A percentile compares a stretch with the other conserved stretches of the same genome.
Evolutionary conservation across 2,113 vertebrate species (phyloP).

Genomic region (Nannobrachium achirus): DNA sequence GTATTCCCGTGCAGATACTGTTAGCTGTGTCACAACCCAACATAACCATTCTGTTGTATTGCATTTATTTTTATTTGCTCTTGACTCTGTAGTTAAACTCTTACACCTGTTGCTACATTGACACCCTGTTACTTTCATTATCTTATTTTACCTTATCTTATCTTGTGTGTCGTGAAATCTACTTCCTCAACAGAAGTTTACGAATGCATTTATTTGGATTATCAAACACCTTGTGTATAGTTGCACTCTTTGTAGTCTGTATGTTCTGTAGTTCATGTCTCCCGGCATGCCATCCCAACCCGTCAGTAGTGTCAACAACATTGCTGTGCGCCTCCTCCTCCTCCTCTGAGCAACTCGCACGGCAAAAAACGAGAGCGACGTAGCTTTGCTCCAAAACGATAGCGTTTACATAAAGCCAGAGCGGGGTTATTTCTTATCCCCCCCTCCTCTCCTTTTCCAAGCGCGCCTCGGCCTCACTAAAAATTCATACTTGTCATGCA

Average conservation of each 20-base stretch:
- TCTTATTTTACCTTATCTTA: too few relatives aligned
- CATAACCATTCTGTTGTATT: too few relatives aligned
- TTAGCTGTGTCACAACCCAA: too few relatives aligned
- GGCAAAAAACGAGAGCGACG: constrained; percentile 44
- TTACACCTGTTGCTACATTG: too few relatives aligned
- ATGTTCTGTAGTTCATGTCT: constrained; percentile 11
- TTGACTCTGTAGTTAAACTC: too few relatives aligned
- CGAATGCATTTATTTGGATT: too few relatives aligned
- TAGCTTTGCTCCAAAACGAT: constrained; percentile 46
- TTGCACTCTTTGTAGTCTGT: background rate
- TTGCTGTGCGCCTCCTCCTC: constrained; percentile 29
- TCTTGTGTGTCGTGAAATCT: too few relatives aligned
- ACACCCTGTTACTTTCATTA: too few relatives aligned
- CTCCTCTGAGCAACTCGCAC: constrained; percentile 49
- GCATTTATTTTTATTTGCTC: too few relatives aligned
- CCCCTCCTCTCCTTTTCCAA: constrained; percentile 47
- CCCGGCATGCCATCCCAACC: constrained; percentile 2
- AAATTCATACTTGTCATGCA: constrained; percentile 85
- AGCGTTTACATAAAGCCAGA: constrained; percentile 63
- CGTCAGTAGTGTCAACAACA: constrained; percentile 56
- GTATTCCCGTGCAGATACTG: too few relatives aligned
- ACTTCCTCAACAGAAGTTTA: too few relatives aligned
- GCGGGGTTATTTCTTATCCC: constrained; percentile 36
- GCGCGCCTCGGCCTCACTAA: constrained; percentile 76
- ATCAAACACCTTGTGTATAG: background rate